These are phyloP conservation scores for Leptopilina syphax DNA, from an alignment of 2,888 invertebrate genomes.

Conservation along the genomic window DNA sequence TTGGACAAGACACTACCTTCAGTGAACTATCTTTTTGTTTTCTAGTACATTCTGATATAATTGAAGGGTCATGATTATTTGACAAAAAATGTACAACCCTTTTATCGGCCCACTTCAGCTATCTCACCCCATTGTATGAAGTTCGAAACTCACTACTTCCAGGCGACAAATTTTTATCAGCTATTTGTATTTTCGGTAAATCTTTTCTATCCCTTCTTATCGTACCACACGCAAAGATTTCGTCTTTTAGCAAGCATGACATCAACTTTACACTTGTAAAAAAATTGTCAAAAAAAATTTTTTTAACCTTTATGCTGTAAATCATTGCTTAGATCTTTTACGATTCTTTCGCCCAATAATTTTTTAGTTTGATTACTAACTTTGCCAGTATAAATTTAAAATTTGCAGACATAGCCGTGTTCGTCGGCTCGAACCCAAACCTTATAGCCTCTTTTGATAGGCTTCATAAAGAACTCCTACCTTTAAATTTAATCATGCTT, in stretches of 20 bases:
- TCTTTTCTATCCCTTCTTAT: constrained; percentile 60
- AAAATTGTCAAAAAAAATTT: constrained; percentile 65
- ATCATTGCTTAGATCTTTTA: constrained; percentile 57
- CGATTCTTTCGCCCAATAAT: constrained; percentile 62
- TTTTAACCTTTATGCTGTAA: constrained; percentile 56
- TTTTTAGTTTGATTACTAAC: constrained; percentile 58
- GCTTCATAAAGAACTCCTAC: constrained; percentile 55
- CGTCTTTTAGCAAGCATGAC: constrained; percentile 53
- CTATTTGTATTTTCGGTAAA: constrained; percentile 60
- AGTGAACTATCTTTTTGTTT: too few relatives aligned
- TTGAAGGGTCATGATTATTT: too few relatives aligned
- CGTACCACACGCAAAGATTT: constrained; percentile 65
- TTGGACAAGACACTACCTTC: too few relatives aligned
- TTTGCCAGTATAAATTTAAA: constrained; percentile 62
- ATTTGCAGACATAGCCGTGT: constrained; percentile 60
- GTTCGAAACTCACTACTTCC: constrained; percentile 58
- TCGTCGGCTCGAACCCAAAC: constrained; percentile 60
- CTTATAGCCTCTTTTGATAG: constrained; percentile 61
- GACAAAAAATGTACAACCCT: too few relatives aligned
- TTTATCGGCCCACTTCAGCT: too few relatives aligned
- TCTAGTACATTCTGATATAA: too few relatives aligned
- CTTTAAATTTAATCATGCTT: constrained; percentile 63
- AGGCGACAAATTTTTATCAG: constrained; percentile 58
- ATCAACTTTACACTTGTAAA: constrained; percentile 62
- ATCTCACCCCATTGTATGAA: too few relatives aligned